These are phyloP conservation scores for Poeciliopsis turneri DNA, from an alignment of 2,797 vertebrate genomes.

Conservation along the genomic window DNA sequence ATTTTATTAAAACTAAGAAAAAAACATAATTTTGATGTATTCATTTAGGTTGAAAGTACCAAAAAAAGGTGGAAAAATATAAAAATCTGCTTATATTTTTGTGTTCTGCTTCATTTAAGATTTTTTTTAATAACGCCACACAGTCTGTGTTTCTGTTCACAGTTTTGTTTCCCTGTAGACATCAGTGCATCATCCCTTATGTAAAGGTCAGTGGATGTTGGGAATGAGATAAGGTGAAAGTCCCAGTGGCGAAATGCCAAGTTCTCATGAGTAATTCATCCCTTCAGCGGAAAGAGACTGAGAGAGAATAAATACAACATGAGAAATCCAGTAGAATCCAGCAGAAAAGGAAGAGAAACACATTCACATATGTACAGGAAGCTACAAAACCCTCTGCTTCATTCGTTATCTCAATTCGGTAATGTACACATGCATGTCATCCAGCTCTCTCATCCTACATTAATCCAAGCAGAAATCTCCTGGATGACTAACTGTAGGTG, in stretches of 20 bases:
- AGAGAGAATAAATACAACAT: neutral
- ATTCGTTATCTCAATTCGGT: constrained; percentile 3
- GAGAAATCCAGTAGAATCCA: constrained; percentile 17
- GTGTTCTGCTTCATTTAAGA: neutral
- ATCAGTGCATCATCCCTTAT: neutral
- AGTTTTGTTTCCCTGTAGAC: constrained; percentile 1
- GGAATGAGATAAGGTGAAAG: constrained; percentile 37
- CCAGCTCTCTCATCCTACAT: neutral
- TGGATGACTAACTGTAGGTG: neutral
- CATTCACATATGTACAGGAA: constrained; percentile 8
- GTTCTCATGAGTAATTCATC: constrained; percentile 45
- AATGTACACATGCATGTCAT: neutral
- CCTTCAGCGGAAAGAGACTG: neutral
- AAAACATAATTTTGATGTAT: neutral
- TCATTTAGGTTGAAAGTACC: neutral
- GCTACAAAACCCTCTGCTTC: neutral
- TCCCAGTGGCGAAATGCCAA: constrained; percentile 42
- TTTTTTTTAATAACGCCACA: neutral
- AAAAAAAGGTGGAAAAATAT: neutral
- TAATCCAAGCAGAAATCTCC: neutral
- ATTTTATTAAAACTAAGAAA: neutral
- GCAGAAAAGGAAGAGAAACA: neutral
- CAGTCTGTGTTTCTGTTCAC: neutral
- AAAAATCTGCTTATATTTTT: neutral
- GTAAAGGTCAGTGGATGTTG: constrained; percentile 50